Percentiles rank a stretch among this genome's conserved stretches.
phyloP scores from a whole-genome alignment of 2,797 vertebrate genomes.

The Cottoperca gobio region DNA sequence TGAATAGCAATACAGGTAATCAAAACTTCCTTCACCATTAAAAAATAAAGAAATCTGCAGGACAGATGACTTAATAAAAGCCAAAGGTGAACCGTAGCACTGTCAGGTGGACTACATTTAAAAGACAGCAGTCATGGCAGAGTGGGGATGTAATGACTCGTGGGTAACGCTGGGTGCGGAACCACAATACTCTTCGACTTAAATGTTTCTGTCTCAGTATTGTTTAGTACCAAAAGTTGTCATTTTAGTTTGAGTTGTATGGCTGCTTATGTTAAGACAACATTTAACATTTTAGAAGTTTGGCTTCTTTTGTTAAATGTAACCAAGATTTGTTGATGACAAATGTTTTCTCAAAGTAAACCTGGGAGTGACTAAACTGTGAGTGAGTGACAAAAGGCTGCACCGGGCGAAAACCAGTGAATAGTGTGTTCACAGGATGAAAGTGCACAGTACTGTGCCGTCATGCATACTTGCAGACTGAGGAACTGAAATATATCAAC shows the following conservation, averaged over 20 bases:
- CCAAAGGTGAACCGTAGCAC: not conserved
- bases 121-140: not conserved
- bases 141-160: not conserved
- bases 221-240: too few relatives aligned
- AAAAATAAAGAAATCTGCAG: slow-evolving; percentile 28
- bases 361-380: not conserved
- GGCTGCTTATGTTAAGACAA: too few relatives aligned
- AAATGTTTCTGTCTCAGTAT: not conserved
- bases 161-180: not conserved
- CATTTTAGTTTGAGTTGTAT: too few relatives aligned
- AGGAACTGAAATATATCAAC: not conserved
- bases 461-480: not conserved
- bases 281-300: too few relatives aligned
- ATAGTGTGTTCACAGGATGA: not conserved
- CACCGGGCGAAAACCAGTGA: not conserved
- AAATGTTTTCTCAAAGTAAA: too few relatives aligned
- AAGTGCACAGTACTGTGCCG: not conserved
- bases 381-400: not conserved
- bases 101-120: not conserved
- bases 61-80: slow-evolving; percentile 65
- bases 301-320: too few relatives aligned
- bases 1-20: slow-evolving; percentile 34
- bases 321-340: too few relatives aligned
- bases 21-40: not conserved
- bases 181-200: not conserved